These are phyloP conservation scores for Cheilosia impressa DNA, from an alignment of 2,888 invertebrate genomes.

Conservation along the genomic window DNA sequence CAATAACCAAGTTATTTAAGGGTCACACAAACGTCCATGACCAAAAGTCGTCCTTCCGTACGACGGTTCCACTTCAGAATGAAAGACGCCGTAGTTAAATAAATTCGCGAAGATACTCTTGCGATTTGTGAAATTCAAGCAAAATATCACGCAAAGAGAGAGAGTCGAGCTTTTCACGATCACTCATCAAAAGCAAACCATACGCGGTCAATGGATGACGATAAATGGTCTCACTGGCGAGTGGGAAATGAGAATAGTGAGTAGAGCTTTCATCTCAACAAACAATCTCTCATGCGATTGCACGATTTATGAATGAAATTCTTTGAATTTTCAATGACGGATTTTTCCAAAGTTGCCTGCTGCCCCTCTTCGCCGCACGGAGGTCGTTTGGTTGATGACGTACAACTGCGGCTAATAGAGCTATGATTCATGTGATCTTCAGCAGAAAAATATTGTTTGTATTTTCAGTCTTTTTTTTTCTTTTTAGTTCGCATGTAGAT, in stretches of 20 bases:
- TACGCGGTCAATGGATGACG: too few species aligned
- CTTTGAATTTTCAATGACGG: slow-evolving; percentile 47
- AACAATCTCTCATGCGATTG: slow-evolving; percentile 38
- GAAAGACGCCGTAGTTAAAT: slow-evolving; percentile 32
- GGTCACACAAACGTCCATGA: slow-evolving; percentile 26
- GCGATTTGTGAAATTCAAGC: slow-evolving; percentile 32
- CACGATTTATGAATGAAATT: slow-evolving; percentile 68
- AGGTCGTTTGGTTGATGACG: slow-evolving; percentile 66
- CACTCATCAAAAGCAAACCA: not conserved
- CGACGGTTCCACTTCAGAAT: slow-evolving; percentile 48
- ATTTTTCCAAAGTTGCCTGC: slow-evolving; percentile 7
- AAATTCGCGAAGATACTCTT: slow-evolving; percentile 31
- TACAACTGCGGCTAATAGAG: slow-evolving; percentile 33
- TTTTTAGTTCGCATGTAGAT: slow-evolving; percentile 7
- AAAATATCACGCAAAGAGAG: slow-evolving; percentile 57
- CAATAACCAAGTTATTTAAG: not conserved
- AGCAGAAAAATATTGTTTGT: slow-evolving; percentile 38
- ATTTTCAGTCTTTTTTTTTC: slow-evolving; percentile 24
- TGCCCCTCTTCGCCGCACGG: slow-evolving; percentile 29
- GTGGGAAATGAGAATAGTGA: not conserved
- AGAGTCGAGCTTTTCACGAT: slow-evolving; percentile 39
- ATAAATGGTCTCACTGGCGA: too few species aligned
- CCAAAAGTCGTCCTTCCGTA: slow-evolving; percentile 41
- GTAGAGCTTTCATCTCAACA: slow-evolving; percentile 39
- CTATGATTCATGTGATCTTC: slow-evolving; percentile 60